Conservation (phyloP, 2,888 invertebrate genomes). For the Dascillus cervinus region DNA sequence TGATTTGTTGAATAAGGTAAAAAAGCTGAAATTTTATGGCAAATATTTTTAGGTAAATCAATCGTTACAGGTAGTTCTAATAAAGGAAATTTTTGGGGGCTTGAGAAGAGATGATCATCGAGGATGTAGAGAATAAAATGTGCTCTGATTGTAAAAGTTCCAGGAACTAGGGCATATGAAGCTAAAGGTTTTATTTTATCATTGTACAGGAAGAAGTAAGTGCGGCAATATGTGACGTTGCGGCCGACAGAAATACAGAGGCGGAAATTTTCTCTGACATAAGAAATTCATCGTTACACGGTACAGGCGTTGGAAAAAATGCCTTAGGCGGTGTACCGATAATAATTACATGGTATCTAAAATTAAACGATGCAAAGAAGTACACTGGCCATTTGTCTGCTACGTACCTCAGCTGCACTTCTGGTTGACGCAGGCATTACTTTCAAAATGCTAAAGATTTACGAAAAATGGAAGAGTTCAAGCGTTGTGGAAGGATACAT, state of each 20-base stretch:
- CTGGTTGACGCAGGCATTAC: slow-evolving; percentile 7
- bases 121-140: slow-evolving; percentile 15
- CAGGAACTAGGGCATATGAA: slow-evolving; percentile 8
- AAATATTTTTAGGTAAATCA: slow-evolving; percentile 2
- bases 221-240: slow-evolving; percentile 8
- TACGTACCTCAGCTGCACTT: slow-evolving; percentile 7
- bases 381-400: slow-evolving; percentile 11
- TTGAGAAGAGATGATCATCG: slow-evolving; percentile 16
- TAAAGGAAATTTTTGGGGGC: slow-evolving; percentile 16
- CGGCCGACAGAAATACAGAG: slow-evolving; percentile 4
- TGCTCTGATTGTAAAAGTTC: slow-evolving; percentile 14
- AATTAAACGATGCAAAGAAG: slow-evolving; percentile 5
- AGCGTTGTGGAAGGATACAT: slow-evolving; percentile 6
- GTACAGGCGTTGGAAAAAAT: slow-evolving; percentile 7
- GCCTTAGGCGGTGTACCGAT: slow-evolving; percentile 5
- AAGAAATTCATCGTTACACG: slow-evolving; percentile 5
- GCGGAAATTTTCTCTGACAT: slow-evolving; percentile 8
- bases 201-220: slow-evolving; percentile 16
- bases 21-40: background rate
- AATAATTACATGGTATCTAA: slow-evolving; percentile 9
- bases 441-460: slow-evolving; percentile 8
- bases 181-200: slow-evolving; percentile 16
- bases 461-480: slow-evolving; percentile 7
- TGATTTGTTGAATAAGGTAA: slow-evolving; percentile 14
- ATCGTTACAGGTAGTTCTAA: slow-evolving; percentile 13